Percentiles rank a stretch among this genome's conserved stretches.
Conservation (phyloP, 1,140 invertebrate species). For the Coboldia fuscipes region DNA sequence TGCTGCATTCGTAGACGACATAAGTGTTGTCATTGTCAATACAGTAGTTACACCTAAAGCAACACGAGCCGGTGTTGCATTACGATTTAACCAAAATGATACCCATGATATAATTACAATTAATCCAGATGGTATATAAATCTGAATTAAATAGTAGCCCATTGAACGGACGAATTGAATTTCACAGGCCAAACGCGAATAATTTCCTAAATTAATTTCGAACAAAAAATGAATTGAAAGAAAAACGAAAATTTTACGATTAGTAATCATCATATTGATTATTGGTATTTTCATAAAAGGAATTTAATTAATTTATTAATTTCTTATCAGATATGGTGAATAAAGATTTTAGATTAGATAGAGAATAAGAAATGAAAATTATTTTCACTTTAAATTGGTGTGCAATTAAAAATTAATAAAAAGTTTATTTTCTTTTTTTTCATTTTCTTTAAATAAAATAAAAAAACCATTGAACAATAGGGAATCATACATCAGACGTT, state of each 20-base stretch:
- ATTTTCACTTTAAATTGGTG: too few relatives aligned
- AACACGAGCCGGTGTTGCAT: conserved; percentile 90
- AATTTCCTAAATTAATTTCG: conserved; percentile 58
- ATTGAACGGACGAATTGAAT: conserved; percentile 95
- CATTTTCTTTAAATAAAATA: too few relatives aligned
- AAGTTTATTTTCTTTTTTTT: too few relatives aligned
- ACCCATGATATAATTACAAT: conserved; percentile 99
- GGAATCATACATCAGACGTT: too few relatives aligned
- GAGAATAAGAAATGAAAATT: too few relatives aligned
- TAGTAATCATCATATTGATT: neutral
- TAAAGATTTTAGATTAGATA: too few relatives aligned
- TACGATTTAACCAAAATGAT: conserved; percentile 79
- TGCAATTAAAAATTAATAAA: too few relatives aligned
- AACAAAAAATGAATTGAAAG: neutral
- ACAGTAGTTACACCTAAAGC: conserved; percentile 92
- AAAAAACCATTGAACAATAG: too few relatives aligned
- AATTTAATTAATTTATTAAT: too few relatives aligned
- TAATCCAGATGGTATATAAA: conserved; percentile 94
- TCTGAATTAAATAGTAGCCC: conserved; percentile 98
- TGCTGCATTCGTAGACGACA: conserved; percentile 95
- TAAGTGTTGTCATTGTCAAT: conserved; percentile 95
- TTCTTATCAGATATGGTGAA: too few relatives aligned
- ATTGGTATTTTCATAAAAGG: too few relatives aligned
- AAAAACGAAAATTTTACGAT: neutral
- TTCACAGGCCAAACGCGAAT: conserved; percentile 90